phyloP scores from a whole-genome alignment of 2,113 vertebrate species.

The Acinonyx jubatus region DNA sequence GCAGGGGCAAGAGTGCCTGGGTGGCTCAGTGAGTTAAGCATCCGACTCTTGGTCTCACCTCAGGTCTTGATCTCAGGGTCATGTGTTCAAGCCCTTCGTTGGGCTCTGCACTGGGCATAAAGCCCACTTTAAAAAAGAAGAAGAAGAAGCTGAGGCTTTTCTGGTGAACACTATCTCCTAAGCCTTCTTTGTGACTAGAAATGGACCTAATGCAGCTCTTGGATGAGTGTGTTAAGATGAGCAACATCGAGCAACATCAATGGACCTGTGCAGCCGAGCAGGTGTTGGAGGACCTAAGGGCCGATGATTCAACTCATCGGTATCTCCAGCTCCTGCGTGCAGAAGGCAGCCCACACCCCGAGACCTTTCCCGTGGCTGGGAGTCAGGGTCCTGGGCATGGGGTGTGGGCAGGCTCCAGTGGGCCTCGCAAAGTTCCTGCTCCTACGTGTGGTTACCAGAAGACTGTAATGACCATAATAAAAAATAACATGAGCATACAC shows the following conservation, averaged over 20 bases:
- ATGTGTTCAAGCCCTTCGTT: too few species aligned
- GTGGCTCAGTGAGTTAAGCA: too few species aligned
- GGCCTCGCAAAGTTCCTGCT: background rate
- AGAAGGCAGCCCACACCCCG: background rate
- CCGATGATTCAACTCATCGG: constrained; percentile 34
- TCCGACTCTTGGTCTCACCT: background rate
- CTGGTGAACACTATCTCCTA: constrained; percentile 33
- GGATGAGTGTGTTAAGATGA: background rate
- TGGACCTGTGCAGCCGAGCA: background rate
- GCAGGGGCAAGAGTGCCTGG: too few species aligned
- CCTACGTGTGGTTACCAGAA: background rate
- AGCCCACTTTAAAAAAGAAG: too few species aligned
- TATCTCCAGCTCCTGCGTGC: background rate
- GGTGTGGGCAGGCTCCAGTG: background rate
- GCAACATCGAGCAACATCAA: background rate
- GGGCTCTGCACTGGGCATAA: too few species aligned
- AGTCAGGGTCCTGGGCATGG: background rate
- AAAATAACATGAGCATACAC: background rate
- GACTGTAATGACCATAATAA: background rate
- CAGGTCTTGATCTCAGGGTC: too few species aligned
- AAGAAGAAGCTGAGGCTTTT: background rate
- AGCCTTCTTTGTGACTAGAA: constrained; percentile 9
- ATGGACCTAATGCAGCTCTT: background rate
- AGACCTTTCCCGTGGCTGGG: background rate
- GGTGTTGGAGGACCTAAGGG: background rate